Conservation (phyloP, 37 sponge, comb jelly and placozoan genomes). For the Cladorhizidae sp. region DNA sequence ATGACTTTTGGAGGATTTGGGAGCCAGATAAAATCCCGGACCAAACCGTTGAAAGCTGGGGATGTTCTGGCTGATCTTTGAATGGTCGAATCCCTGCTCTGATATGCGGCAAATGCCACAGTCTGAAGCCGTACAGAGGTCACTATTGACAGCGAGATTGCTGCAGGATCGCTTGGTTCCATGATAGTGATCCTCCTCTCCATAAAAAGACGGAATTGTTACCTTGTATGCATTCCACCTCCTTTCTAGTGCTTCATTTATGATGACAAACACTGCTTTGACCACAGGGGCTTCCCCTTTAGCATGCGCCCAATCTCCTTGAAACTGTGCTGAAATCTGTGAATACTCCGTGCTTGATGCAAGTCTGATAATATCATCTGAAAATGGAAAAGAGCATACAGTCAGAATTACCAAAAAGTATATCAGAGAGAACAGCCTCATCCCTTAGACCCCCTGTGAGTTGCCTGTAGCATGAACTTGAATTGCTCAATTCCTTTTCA, state of each 20-base stretch:
- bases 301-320: slow-evolving; percentile 22
- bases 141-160: slow-evolving; percentile 27
- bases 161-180: slow-evolving; percentile 74
- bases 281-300: slow-evolving; percentile 31
- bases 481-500: no score
- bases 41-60: slow-evolving; percentile 71
- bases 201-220: not conserved
- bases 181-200: slow-evolving; percentile 62
- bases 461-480: no score
- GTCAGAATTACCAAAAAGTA: no score
- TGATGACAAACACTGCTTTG: slow-evolving; percentile 1
- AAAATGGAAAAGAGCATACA: no score
- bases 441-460: no score
- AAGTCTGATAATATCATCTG: slow-evolving; percentile 4
- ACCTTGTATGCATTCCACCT: not conserved
- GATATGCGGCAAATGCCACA: slow-evolving; percentile 82
- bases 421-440: no score
- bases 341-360: not conserved
- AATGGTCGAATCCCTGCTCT: slow-evolving; percentile 34
- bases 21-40: slow-evolving; percentile 82
- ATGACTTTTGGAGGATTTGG: slow-evolving; percentile 79
- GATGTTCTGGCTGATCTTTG: slow-evolving; percentile 25
- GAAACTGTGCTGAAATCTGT: slow-evolving; percentile 20
- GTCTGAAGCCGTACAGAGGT: slow-evolving; percentile 25
- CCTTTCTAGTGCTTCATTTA: not conserved